These are phyloP conservation scores for Calameuta filiformis DNA, from an alignment of 2,888 invertebrate genomes.

Conservation along the genomic window DNA sequence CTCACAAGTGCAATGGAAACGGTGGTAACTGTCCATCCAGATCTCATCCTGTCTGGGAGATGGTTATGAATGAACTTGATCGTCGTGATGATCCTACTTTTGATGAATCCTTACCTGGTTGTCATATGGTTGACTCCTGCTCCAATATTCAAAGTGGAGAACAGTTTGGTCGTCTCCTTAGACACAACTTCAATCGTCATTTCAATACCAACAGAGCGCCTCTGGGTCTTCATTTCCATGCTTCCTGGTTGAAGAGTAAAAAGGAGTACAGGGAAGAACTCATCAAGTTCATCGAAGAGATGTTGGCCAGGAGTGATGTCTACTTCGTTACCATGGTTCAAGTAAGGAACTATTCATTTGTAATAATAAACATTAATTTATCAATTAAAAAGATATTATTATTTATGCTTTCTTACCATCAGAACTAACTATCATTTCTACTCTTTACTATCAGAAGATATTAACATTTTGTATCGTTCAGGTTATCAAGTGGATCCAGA, in stretches of 20 bases:
- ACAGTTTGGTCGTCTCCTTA: constrained; percentile 87
- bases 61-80: constrained; percentile 96
- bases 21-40: constrained; percentile 90
- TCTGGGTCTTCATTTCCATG: constrained; percentile 92
- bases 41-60: constrained; percentile 95
- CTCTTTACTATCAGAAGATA: constrained; percentile 13
- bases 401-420: neutral
- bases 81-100: constrained; percentile 93
- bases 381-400: neutral
- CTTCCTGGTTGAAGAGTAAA: constrained; percentile 94
- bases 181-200: constrained; percentile 95
- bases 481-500: constrained; percentile 97
- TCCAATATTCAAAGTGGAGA: constrained; percentile 92
- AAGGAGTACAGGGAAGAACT: constrained; percentile 92
- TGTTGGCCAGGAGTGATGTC: constrained; percentile 88
- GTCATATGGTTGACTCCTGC: constrained; percentile 95
- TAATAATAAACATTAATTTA: neutral
- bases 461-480: constrained; percentile 58
- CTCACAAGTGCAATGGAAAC: constrained; percentile 94
- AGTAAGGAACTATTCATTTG: constrained; percentile 51
- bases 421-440: constrained; percentile 11
- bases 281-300: constrained; percentile 93
- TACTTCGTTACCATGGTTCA: constrained; percentile 91
- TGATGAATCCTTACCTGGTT: constrained; percentile 92
- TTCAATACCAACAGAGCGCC: constrained; percentile 94